Evolutionary conservation across 2,113 vertebrate species (phyloP).

Genomic region (Miniopterus natalensis): DNA sequence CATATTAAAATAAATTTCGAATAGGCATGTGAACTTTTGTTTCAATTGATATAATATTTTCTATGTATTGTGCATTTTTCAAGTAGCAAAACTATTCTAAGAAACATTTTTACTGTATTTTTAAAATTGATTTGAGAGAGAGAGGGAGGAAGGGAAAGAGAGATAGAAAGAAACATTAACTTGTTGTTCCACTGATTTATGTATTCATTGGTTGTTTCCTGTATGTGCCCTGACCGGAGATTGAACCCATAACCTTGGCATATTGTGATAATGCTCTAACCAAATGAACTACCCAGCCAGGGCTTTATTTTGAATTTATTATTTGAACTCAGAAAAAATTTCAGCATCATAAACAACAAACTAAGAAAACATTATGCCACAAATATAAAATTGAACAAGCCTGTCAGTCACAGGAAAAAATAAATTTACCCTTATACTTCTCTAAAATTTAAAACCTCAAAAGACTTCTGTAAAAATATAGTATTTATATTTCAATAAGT

Average conservation of each 20-base stretch:
- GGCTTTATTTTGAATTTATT: neutral
- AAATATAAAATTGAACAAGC: conserved; percentile 36
- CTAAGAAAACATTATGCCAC: neutral
- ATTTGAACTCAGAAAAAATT: conserved; percentile 34
- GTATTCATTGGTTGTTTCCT: neutral
- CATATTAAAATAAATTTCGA: neutral
- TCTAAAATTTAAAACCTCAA: conserved; percentile 55
- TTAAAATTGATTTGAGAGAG: neutral
- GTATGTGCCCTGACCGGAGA: neutral
- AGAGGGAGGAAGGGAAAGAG: neutral
- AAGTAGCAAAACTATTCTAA: conserved; percentile 5
- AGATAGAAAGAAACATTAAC: neutral
- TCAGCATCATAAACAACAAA: conserved; percentile 14
- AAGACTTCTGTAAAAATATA: neutral
- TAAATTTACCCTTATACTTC: neutral
- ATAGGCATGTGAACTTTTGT: neutral
- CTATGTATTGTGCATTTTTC: conserved; percentile 47
- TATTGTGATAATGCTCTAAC: neutral
- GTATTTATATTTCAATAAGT: neutral
- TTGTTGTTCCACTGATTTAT: neutral
- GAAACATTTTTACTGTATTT: neutral
- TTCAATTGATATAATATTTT: conserved; percentile 33
- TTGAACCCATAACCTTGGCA: neutral
- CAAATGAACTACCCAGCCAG: neutral
- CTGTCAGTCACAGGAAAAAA: neutral